Conservation (phyloP, 2,888 invertebrate genomes). For the Chalcis sispes region DNA sequence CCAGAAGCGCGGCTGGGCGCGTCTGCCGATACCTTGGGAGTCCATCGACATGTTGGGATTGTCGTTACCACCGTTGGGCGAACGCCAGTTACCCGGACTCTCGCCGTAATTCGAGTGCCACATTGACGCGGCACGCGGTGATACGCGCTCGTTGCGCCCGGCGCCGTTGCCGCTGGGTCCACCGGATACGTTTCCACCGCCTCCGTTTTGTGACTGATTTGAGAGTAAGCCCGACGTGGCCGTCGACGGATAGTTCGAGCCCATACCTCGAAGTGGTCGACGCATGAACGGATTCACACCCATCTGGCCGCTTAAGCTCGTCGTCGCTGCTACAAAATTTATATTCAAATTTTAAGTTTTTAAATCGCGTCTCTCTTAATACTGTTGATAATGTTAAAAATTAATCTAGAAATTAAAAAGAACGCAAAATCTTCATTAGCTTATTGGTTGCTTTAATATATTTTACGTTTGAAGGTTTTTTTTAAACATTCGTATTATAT, state of each 20-base stretch:
- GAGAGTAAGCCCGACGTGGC: constrained; percentile 52
- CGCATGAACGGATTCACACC: constrained; percentile 50
- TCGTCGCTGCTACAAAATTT: constrained; percentile 43
- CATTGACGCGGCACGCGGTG: constrained; percentile 53
- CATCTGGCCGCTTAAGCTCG: constrained; percentile 48
- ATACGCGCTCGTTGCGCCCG: constrained; percentile 45
- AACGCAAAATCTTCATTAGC: no score
- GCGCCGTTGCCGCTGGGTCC: constrained; percentile 3
- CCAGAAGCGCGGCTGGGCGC: constrained; percentile 45
- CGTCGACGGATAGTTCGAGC: constrained; percentile 52
- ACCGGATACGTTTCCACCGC: constrained; percentile 17
- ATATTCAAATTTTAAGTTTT: neutral
- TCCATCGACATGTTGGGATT: constrained; percentile 36
- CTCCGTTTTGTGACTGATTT: constrained; percentile 49
- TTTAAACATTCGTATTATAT: no score
- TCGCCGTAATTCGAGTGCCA: constrained; percentile 55
- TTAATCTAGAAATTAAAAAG: neutral
- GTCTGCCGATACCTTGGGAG: constrained; percentile 5
- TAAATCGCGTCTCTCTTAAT: neutral
- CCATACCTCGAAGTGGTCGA: constrained; percentile 44
- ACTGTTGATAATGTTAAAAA: neutral
- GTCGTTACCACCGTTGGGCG: constrained; percentile 2
- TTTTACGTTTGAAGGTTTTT: no score
- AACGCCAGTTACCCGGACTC: constrained; percentile 42
- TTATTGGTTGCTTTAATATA: no score